A percentile compares a stretch with the other conserved stretches of the same genome.
Evolutionary conservation across 2,113 vertebrate genomes (phyloP).

Genomic region (Notechis scutatus): DNA sequence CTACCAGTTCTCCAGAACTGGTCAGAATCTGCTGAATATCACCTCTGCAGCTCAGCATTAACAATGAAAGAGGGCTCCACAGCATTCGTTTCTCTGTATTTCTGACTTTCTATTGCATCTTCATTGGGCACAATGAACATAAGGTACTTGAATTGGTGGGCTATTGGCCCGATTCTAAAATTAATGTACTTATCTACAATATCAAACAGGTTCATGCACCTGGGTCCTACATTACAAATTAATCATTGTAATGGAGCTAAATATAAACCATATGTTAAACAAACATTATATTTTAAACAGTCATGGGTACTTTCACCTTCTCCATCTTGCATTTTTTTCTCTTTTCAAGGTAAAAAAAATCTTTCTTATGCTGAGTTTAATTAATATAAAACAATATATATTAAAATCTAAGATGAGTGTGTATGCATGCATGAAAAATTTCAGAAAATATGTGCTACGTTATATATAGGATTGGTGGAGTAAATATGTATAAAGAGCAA

Average conservation of each 20-base stretch:
- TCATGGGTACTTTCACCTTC: background rate
- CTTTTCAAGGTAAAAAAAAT: constrained; percentile 30
- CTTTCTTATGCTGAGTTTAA: constrained; percentile 38
- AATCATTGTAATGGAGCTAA: background rate
- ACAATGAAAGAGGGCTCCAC: background rate
- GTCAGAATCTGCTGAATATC: too few species aligned
- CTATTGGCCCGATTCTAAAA: background rate
- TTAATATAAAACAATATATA: constrained; percentile 49
- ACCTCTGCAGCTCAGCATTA: background rate
- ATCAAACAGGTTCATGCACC: background rate
- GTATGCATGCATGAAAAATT: constrained; percentile 14
- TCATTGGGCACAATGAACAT: background rate
- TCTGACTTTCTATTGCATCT: background rate
- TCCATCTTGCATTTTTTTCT: constrained; percentile 15
- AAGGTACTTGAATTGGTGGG: background rate
- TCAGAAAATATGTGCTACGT: constrained; percentile 31
- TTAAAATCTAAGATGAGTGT: constrained; percentile 15
- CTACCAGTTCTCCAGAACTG: too few species aligned
- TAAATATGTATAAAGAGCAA: constrained; percentile 45
- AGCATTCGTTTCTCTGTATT: background rate
- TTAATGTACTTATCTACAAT: background rate
- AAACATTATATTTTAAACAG: background rate
- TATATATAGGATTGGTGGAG: constrained; percentile 25
- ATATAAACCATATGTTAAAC: background rate
- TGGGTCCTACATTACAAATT: background rate